A percentile compares a stretch with the other conserved stretches of the same genome.
These are phyloP conservation scores for Graptemys geographica DNA, from an alignment of 2,797 vertebrate species.

Conservation along the genomic window DNA sequence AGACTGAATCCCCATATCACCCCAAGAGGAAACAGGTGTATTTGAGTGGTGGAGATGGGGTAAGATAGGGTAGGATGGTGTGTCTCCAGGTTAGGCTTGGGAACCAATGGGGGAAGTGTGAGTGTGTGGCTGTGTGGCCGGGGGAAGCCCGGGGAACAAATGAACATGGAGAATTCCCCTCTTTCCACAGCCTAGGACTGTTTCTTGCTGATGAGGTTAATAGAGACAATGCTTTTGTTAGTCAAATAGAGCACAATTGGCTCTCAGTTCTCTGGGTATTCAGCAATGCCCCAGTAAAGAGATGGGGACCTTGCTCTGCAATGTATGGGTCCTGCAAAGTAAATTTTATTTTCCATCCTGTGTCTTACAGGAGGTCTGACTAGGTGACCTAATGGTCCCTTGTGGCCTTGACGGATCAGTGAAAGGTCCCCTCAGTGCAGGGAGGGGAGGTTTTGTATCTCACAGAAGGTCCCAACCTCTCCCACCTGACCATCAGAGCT, in stretches of 20 bases:
- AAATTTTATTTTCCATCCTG: not conserved
- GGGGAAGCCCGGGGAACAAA: not conserved
- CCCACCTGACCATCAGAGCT: not conserved
- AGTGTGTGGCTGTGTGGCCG: too few species aligned
- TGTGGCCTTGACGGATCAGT: not conserved
- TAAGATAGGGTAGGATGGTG: not conserved
- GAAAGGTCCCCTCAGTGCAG: not conserved
- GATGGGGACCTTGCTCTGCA: not conserved
- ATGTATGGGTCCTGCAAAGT: not conserved
- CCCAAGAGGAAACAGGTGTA: not conserved
- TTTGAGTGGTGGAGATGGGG: not conserved
- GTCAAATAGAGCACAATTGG: too few species aligned
- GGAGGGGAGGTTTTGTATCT: not conserved
- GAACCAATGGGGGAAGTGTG: not conserved
- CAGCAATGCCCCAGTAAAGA: too few species aligned
- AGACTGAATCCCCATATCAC: not conserved
- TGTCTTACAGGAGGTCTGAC: not conserved
- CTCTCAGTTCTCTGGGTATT: too few species aligned
- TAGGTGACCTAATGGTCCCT: not conserved
- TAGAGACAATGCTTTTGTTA: too few species aligned
- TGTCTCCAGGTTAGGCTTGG: fast-evolving
- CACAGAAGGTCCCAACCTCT: conserved; percentile 28
- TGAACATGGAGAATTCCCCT: not conserved
- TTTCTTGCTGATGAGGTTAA: too few species aligned
- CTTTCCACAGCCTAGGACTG: not conserved